Conservation (phyloP, 2,888 invertebrate genomes). For the Phorcus lineatus region DNA sequence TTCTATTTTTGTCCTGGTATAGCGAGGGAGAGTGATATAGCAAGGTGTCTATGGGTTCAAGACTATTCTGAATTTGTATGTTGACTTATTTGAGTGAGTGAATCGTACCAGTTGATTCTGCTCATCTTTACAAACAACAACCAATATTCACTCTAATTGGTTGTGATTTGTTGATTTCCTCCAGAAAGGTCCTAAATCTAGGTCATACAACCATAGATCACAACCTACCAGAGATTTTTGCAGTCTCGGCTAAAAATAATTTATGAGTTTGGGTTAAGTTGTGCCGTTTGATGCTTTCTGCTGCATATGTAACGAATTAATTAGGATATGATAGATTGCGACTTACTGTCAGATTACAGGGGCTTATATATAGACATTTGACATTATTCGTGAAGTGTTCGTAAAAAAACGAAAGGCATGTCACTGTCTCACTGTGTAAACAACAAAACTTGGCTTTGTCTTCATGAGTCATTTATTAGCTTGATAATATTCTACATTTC, state of each 20-base stretch:
- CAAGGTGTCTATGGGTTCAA: not conserved
- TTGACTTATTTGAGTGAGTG: too few relatives aligned
- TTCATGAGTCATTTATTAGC: too few relatives aligned
- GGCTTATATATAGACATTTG: constrained; percentile 5
- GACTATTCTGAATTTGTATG: too few relatives aligned
- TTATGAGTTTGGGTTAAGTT: not conserved
- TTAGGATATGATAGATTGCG: not conserved
- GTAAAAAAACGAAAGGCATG: too few relatives aligned
- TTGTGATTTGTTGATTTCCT: too few relatives aligned
- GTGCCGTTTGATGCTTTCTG: constrained; percentile 10
- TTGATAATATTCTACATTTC: too few relatives aligned
- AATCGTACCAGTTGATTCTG: too few relatives aligned
- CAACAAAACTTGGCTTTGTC: too few relatives aligned
- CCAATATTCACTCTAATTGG: too few relatives aligned
- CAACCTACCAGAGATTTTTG: not conserved
- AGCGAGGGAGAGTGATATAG: not conserved
- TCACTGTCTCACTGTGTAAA: too few relatives aligned
- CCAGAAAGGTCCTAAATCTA: not conserved
- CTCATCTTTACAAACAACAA: too few relatives aligned
- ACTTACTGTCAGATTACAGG: not conserved
- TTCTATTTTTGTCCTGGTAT: not conserved
- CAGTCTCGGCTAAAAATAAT: constrained; percentile 19
- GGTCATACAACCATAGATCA: not conserved
- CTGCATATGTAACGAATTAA: constrained; percentile 5
- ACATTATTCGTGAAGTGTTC: not conserved